Conservation (phyloP, 2,797 vertebrate genomes). For the Acridotheres tristis region DNA sequence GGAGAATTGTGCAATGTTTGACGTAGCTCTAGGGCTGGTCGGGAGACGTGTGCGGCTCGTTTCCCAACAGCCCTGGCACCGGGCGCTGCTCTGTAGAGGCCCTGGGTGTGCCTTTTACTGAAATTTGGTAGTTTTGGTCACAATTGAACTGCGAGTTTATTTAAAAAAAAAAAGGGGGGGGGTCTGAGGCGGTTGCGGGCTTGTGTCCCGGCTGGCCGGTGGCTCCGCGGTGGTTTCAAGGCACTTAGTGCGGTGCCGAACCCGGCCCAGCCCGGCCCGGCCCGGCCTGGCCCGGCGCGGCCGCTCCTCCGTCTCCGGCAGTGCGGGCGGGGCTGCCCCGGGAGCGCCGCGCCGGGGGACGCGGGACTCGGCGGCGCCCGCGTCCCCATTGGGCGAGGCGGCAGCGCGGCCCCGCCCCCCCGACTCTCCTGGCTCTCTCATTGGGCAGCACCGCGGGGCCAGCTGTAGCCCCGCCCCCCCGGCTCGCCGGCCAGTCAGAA, state of each 20-base stretch:
- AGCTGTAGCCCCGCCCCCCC: not conserved
- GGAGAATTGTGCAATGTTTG: slow-evolving; percentile 15
- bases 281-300: not conserved
- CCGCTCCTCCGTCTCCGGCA: not conserved
- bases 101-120: not conserved
- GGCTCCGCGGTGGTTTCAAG: not conserved
- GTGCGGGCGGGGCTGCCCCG: not conserved
- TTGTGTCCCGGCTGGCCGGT: not conserved
- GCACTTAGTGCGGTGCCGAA: accelerated
- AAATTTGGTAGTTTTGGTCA: not conserved
- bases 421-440: not conserved
- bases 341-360: not conserved
- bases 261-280: too few relatives aligned
- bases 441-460: not conserved
- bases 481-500: slow-evolving; percentile 23
- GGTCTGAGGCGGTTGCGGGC: accelerated
- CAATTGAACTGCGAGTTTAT: not conserved
- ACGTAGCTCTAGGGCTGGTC: not conserved
- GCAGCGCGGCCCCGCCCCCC: not conserved
- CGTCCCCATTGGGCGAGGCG: not conserved
- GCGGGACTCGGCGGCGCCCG: not conserved
- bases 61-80: not conserved
- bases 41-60: not conserved
- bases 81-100: not conserved
- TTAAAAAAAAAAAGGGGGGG: accelerated